Evolutionary conservation across 92 coral and sea anemone genomes (phyloP), one percentile per base, ranked within the genome.

Genomic region (Umimayanthus chanpuru): DNA sequence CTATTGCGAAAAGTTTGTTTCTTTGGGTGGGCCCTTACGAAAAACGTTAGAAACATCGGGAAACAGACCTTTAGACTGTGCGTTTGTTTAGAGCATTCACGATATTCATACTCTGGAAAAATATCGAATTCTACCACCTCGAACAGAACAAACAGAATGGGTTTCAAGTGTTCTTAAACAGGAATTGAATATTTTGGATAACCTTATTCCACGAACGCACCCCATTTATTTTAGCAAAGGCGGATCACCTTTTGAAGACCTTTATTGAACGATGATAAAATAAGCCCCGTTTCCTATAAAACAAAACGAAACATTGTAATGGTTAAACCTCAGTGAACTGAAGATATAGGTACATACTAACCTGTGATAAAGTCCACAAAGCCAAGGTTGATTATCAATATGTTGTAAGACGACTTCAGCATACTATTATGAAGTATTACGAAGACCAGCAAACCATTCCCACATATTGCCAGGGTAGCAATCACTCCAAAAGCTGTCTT

Each of bases 351-450:
- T 14, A 53, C 58, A 18, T 9, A 82, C 87, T 44, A 4, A 70
- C 87, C 87, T 44, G 87, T 83, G 67, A 83, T 83, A 16, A 83
- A 70, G 32, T 83, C 87, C 39, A 67, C 87, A 20, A 83, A 3
- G 43, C 77, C 87, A 43, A 83, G 40, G 78, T 83, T 83, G 36
- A 70, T 5, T 83, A 83, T 83, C 77, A 83, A 16, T 18, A 83
- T 18, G 87, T 83, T 83, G 9, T 83, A 83, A 10, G 87, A 44
- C 23, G 87, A 83, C 70, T 53, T 68, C 43, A 83, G 23, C 78
- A 83, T 83, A 30, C 53, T 44, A 39, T n/a, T 83, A n/a, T 67
- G 87, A 26, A 83, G 23, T 9, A 83, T 15, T 53, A 83, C 79
- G 20, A 49, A 44, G 18, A 83, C 70, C 2, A 83, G 58, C 67